phyloP scores from a whole-genome alignment of 2,888 invertebrate species.

The Oligia latruncula region DNA sequence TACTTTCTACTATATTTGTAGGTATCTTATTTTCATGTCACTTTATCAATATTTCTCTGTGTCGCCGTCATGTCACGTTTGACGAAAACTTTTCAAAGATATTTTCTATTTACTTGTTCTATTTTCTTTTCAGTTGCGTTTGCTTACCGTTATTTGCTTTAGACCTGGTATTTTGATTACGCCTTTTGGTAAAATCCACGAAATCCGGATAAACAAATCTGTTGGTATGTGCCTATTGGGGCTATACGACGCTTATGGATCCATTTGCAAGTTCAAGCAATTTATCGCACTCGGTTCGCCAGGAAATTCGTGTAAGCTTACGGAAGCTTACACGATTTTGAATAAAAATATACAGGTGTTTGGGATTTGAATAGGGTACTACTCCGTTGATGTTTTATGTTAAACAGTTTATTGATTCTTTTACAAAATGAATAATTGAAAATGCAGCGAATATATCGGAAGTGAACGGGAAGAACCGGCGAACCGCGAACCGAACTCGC shows the following conservation, averaged over 20 bases:
- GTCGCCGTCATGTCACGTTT: conserved; percentile 40
- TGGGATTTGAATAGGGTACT: neutral
- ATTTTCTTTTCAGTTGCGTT: conserved; percentile 41
- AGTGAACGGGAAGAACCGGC: neutral
- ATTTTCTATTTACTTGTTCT: conserved; percentile 40
- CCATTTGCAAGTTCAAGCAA: conserved; percentile 4
- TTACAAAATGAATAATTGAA: neutral
- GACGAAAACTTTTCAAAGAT: conserved; percentile 51
- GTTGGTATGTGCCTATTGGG: neutral
- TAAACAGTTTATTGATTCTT: neutral
- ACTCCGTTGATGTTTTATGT: neutral
- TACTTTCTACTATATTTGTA: conserved; percentile 20
- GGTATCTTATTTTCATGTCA: conserved; percentile 41
- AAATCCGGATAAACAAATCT: conserved; percentile 2
- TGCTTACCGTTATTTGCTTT: conserved; percentile 38
- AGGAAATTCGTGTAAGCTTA: conserved; percentile 6
- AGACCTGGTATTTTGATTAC: conserved; percentile 34
- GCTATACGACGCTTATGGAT: neutral
- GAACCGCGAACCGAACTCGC: neutral
- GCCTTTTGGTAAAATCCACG: conserved; percentile 22
- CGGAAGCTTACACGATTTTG: neutral
- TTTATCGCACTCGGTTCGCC: neutral
- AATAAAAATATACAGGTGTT: neutral
- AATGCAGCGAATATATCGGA: neutral
- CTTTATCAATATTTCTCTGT: conserved; percentile 48